Evolutionary conservation across 37 sponge, comb jelly and placozoan genomes (phyloP).

Genomic region (Ephydatia muelleri): DNA sequence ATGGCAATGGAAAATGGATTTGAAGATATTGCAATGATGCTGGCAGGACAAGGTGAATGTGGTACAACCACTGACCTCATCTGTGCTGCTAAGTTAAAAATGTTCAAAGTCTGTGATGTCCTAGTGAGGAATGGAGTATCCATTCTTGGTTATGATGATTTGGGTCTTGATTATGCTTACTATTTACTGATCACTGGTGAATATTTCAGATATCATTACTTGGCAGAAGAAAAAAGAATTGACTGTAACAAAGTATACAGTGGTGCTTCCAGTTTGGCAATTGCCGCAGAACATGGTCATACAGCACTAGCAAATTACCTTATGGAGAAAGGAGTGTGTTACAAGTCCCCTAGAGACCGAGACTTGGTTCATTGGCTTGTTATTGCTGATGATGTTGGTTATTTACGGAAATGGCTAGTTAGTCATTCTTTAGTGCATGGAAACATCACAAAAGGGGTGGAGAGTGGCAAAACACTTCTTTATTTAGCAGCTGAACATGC

Average conservation of each 20-base stretch:
- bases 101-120: neutral
- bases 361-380: neutral
- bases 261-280: neutral
- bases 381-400: neutral
- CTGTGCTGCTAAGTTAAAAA: neutral
- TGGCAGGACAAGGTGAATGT: neutral
- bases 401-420: neutral
- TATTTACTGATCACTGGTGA: neutral
- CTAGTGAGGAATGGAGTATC: neutral
- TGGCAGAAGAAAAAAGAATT: neutral
- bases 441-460: neutral
- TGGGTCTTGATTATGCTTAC: neutral
- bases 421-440: neutral
- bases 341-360: neutral
- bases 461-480: neutral
- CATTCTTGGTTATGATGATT: neutral
- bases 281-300: neutral
- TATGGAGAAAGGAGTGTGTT: neutral
- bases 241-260: neutral
- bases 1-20: neutral
- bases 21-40: neutral
- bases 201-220: neutral
- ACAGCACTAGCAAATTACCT: neutral
- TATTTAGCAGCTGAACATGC: neutral
- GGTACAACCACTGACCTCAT: neutral